A percentile compares a stretch with the other conserved stretches of the same genome.
phyloP scores from a whole-genome alignment of 2,888 invertebrate species.

The Syritta pipiens region DNA sequence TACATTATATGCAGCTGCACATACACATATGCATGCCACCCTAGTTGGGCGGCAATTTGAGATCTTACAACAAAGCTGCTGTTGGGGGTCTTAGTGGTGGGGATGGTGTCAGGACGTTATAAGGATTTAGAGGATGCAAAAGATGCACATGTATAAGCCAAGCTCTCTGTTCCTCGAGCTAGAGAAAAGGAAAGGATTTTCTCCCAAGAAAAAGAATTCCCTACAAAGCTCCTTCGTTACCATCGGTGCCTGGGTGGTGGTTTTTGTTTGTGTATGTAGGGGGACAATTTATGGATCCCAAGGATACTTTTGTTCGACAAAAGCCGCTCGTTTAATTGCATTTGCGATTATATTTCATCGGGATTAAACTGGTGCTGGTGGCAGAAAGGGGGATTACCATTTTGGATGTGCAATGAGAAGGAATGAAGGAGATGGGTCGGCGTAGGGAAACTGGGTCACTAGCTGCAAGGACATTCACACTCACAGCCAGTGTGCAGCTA shows the following conservation, averaged over 20 bases:
- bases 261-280: constrained; percentile 25
- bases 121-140: constrained; percentile 62
- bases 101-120: constrained; percentile 35
- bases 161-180: not conserved
- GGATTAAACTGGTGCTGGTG: constrained; percentile 48
- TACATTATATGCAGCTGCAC: constrained; percentile 42
- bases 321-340: constrained; percentile 67
- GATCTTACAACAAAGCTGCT: constrained; percentile 27
- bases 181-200: not conserved
- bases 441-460: constrained; percentile 55
- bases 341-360: constrained; percentile 67
- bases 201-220: constrained; percentile 42
- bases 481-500: constrained; percentile 33
- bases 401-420: constrained; percentile 55
- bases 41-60: constrained; percentile 58
- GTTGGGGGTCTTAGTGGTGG: constrained; percentile 1
- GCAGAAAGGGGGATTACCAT: not conserved
- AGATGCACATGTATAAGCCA: constrained; percentile 37
- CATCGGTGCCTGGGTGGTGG: not conserved
- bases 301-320: constrained; percentile 63
- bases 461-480: constrained; percentile 66
- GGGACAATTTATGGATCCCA: constrained; percentile 54
- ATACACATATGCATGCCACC: no score
- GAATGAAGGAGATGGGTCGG: constrained; percentile 14
- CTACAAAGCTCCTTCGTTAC: no score